A percentile compares a stretch with the other conserved stretches of the same genome.
These are phyloP conservation scores for Pyrochroa serraticornis DNA, from an alignment of 2,888 invertebrate genomes.

Conservation along the genomic window DNA sequence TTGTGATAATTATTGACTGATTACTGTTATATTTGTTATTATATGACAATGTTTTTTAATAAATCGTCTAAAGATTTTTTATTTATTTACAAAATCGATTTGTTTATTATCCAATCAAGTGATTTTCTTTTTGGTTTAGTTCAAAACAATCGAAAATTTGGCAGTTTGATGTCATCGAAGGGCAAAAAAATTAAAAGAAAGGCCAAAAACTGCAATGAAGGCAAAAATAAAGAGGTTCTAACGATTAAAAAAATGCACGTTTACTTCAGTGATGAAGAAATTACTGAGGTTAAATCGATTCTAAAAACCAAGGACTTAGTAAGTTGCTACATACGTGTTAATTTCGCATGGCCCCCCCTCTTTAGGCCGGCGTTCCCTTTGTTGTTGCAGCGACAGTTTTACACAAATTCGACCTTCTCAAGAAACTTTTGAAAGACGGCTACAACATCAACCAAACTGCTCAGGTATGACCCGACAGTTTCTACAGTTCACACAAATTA, in stretches of 20 bases:
- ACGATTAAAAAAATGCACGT: constrained; percentile 31
- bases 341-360: constrained; percentile 9
- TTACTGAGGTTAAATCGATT: constrained; percentile 45
- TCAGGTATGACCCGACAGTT: constrained; percentile 44
- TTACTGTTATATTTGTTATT: constrained; percentile 17
- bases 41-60: constrained; percentile 17
- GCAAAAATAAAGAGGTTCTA: constrained; percentile 22
- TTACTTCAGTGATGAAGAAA: constrained; percentile 47
- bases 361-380: constrained; percentile 39
- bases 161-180: constrained; percentile 38
- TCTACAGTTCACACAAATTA: too few species aligned
- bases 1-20: constrained; percentile 30
- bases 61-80: constrained; percentile 15
- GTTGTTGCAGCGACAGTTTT: constrained; percentile 51
- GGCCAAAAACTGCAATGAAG: constrained; percentile 25
- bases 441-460: constrained; percentile 47
- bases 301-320: constrained; percentile 52
- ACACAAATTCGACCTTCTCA: constrained; percentile 50
- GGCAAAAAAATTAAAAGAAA: constrained; percentile 37
- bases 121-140: background rate
- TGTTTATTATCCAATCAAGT: constrained; percentile 11
- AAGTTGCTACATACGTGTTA: constrained; percentile 24
- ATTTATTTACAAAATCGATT: constrained; percentile 15
- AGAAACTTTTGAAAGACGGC: constrained; percentile 50
- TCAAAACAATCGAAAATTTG: background rate